These are phyloP conservation scores for Athene noctua DNA, from an alignment of 2,113 vertebrate genomes.

Conservation along the genomic window DNA sequence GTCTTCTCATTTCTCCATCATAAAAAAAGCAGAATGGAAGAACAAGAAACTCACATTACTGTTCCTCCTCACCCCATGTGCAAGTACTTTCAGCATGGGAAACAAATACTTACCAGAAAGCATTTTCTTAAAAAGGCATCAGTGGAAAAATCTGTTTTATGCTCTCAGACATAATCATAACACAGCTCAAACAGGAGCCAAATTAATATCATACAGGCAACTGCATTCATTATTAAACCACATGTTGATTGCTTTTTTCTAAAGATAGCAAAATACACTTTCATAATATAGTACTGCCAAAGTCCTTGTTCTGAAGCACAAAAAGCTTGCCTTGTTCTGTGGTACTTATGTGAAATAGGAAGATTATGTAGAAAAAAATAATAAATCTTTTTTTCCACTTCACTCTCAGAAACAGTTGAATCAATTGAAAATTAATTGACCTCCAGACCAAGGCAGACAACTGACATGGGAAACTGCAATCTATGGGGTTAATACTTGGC, in stretches of 20 bases:
- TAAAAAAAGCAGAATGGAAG: not conserved
- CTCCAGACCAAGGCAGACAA: not conserved
- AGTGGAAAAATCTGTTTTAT: constrained; percentile 36
- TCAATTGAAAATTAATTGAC: not conserved
- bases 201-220: constrained; percentile 8
- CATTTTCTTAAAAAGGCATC: not conserved
- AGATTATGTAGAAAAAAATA: not conserved
- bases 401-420: not conserved
- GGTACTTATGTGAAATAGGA: not conserved
- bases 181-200: constrained; percentile 11
- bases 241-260: constrained; percentile 14
- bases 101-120: constrained; percentile 13
- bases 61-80: not conserved
- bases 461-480: not conserved
- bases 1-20: not conserved
- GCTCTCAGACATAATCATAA: constrained; percentile 10
- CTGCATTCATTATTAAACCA: constrained; percentile 43
- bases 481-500: not conserved
- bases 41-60: not conserved
- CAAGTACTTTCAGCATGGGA: not conserved
- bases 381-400: not conserved
- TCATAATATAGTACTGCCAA: not conserved
- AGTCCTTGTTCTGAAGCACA: not conserved
- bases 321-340: not conserved
- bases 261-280: constrained; percentile 12